These are phyloP conservation scores for Scomber scombrus DNA, from an alignment of 2,113 vertebrate genomes.

Conservation along the genomic window DNA sequence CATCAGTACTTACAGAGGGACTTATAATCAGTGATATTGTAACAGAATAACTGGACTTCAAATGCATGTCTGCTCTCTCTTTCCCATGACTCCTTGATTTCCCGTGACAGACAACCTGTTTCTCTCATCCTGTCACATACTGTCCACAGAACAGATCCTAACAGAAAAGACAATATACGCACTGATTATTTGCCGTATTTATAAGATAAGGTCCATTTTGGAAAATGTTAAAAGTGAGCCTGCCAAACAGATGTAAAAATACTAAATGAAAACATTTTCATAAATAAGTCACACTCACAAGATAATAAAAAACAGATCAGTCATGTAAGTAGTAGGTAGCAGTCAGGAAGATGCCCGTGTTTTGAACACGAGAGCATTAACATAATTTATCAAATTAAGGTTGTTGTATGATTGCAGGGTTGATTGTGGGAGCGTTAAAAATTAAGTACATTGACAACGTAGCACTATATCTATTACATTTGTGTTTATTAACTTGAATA, in stretches of 20 bases:
- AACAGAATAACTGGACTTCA: slow-evolving; percentile 2
- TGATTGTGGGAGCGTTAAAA: too few species aligned
- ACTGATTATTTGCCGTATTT: too few species aligned
- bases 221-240: neutral
- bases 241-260: neutral
- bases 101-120: neutral
- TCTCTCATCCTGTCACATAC: neutral
- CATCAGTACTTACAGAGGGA: neutral
- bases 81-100: slow-evolving; percentile 6
- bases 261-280: neutral
- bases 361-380: too few species aligned
- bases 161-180: neutral
- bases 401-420: too few species aligned
- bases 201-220: neutral
- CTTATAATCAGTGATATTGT: slow-evolving; percentile 3
- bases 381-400: too few species aligned
- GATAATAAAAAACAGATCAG: too few species aligned
- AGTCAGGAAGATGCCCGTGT: too few species aligned
- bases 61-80: neutral
- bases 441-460: too few species aligned
- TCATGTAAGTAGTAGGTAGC: neutral
- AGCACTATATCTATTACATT: too few species aligned
- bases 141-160: neutral
- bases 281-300: neutral
- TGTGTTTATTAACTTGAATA: too few species aligned